Base-by-base conservation (phyloP, 37 sponge, comb jelly and placozoan species). In the Bolinopsis microptera region DNA sequence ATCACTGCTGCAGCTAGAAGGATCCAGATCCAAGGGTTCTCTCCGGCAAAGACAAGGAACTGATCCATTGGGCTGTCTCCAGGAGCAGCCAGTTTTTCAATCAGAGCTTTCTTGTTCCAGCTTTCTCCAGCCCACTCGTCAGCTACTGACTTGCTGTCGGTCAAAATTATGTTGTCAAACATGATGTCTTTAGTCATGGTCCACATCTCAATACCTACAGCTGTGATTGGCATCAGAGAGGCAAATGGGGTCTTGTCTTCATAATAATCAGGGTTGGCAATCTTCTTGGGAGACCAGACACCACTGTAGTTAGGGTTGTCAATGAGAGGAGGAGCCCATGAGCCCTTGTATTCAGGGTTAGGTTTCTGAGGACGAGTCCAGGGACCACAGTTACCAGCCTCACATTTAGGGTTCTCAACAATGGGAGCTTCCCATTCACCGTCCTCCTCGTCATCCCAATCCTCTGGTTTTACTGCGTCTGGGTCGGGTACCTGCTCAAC, bases 391-490 rank as follows among this genome's bases (percentile, higher is more conserved):
- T 98, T 98, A n/a, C 95, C 93, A 67, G 94, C 95, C 92, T 96
- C 96, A 94, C 99, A 99, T 0, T 92, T 97, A 33, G 99, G 99
- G 77, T 99, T 99, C 28, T 95, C 98, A 24, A 99, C 96, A 69
- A 92, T 92, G 32, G 99, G 98, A 21, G 99, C 93, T 90, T 99
- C 99, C 97, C 97, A 99, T n/a, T 96, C 97, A 69, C 99, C 99
- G 94, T 99, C 99, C 93, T 96, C 96, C 36, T 99, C 99, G 38
- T 96, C 98, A 93, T 99, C 99, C 98, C 99, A 99, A 69, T 99
- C 99, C 0, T 96, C 98, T 22, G 99, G 99, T 38, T 94, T 83
- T 1, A 22, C 93, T 35, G 98, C 96, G n/a, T 96, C 97, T 13
- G 99, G 97, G 39, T 99, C 99, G 27, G 97, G 94, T n/a, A 99